Base-by-base conservation (phyloP, 1,140 invertebrate genomes). In the Adoxophyes honmai region DNA sequence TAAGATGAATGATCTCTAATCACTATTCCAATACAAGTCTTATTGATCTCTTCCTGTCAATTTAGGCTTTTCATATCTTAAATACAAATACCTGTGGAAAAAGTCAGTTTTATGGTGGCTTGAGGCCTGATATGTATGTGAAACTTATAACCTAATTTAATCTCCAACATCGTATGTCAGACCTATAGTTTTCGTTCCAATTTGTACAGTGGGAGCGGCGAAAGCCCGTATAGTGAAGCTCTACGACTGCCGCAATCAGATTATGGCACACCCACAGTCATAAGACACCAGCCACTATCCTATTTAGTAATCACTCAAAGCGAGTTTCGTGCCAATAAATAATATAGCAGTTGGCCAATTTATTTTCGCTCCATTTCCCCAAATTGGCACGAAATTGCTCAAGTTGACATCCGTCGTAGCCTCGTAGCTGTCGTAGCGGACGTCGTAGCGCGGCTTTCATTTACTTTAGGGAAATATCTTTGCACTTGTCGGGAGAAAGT, bases 161-260 rank as follows among this genome's bases (percentile, higher is more conserved):
- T 28, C 21, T 28, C 21, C 2, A 28, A 28, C 21, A 6, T 28
- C 21, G 38, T n/a, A 18, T 11, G 18, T 18, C 42, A 11, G 11
- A 48, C 18, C 42, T 28, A 56, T 59, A 52, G 34, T 55, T 60
- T 38, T 62, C 18, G 61, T 44, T 42, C 66, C 64, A 55, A 28
- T 70, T 67, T 66, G 56, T 66, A 15, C 70, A 63, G 62, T 74
- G 82, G 82, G 79, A 87, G 81, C 79, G 79, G 79, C 70, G 73
- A 66, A 72, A 73, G 72, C 81, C 73, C 57, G 59, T 75, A 70
- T 71, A 53, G 56, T 65, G 84, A 88, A 88, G 84, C 81, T 79
- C 73, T 80, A 86, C 66, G 64, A 88, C 59, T 86, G 78, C 77
- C 75, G 81, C 84, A 88, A 86, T 86, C 84, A 84, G 79, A 86